A percentile compares a stretch with the other conserved stretches of the same genome.
Conservation (phyloP, 1,140 invertebrate genomes). For the Cecropterus lyciades region DNA sequence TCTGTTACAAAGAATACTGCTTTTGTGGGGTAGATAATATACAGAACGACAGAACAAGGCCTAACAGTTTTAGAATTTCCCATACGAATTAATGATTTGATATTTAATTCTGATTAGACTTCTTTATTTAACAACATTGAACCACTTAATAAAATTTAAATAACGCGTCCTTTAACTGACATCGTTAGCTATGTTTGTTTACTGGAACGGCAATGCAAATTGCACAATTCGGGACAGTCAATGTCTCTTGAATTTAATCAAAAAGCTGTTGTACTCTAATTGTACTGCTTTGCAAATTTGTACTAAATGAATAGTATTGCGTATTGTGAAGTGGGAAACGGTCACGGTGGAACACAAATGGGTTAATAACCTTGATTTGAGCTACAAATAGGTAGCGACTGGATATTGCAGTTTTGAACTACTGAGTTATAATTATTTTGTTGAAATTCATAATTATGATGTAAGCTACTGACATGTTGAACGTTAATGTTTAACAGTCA, state of each 20-base stretch:
- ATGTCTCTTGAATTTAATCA: conserved; percentile 11
- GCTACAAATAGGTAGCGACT: conserved; percentile 22
- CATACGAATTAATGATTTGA: too few species aligned
- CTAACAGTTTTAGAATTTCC: too few species aligned
- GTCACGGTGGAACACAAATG: conserved; percentile 59
- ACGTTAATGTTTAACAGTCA: too few species aligned
- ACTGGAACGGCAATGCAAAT: not conserved
- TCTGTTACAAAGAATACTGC: too few species aligned
- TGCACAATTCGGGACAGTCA: conserved; percentile 6
- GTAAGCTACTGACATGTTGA: too few species aligned
- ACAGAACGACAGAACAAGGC: too few species aligned
- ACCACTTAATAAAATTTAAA: not conserved
- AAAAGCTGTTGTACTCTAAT: conserved; percentile 8
- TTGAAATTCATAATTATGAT: not conserved
- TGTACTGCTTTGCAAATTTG: conserved; percentile 9
- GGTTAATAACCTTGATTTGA: conserved; percentile 73
- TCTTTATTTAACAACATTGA: too few species aligned
- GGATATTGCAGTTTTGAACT: conserved; percentile 4
- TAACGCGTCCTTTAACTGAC: not conserved
- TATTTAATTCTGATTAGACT: too few species aligned
- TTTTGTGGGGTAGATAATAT: too few species aligned
- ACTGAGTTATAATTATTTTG: not conserved
- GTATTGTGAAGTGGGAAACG: conserved; percentile 16
- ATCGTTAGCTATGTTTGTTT: not conserved
- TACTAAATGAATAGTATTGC: conserved; percentile 12